Base-by-base conservation (phyloP, 2,113 vertebrate genomes). In the Murina feae region DNA sequence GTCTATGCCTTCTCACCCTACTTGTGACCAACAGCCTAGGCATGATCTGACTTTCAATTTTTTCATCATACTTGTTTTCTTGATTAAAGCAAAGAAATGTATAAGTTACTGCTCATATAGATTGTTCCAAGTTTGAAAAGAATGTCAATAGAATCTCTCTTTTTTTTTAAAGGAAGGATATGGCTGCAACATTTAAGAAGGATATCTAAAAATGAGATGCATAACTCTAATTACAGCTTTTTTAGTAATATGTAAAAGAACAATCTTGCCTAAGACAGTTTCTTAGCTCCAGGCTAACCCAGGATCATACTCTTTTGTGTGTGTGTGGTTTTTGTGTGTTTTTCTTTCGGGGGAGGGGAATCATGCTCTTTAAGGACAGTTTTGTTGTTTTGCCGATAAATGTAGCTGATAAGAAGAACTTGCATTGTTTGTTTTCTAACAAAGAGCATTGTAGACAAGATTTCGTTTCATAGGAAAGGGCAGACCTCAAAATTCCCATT, bases 331-430 rank as follows among this genome's bases (percentile, higher is more conserved):
- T 21, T 58, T 58, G 21, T 23, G 23, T 25, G 21, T 23, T 23
- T 25, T 55, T 55, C 23, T 21, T 23, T 0, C 9, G 58, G 23
- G 55, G 55, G 58, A 10, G 23, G 55, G 9, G 13, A 2, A 53
- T 89, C 20, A 0, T 82, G 32, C 13, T 79, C 16, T 95, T 82
- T 53, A 81, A 94, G 65, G 58, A 68, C 23, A 49, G 6, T 87
- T 85, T 90, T 74, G 32, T 79, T 92, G 49, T 93, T 83, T 81
- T 88, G 63, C 44, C 60, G 53, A n/a, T 92, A 44, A 88, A 71
- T n/a, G 17, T 25, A 86, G 17, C 37, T 89, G 81, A 55, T 8
- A 28, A 47, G 49, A 96, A 91, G 65, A n/a, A 9, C 44, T 86
- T 84, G 28, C 10, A 9, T 68, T 75, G 9, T 85, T 2, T 95